Conservation (phyloP, 1,140 invertebrate species). For the Cyphomyrmex costatus region DNA sequence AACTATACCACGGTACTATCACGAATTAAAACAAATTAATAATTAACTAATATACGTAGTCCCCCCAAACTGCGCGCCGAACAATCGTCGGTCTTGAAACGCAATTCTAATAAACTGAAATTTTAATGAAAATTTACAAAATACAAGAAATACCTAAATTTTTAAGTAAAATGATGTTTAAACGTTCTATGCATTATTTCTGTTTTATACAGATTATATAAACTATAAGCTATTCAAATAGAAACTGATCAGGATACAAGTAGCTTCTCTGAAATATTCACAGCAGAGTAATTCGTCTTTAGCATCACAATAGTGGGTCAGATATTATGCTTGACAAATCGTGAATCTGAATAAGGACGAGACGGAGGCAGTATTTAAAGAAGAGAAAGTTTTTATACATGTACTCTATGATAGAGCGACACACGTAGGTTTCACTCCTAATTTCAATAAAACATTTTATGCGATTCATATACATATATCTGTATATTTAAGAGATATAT, state of each 20-base stretch:
- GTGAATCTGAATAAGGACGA: conserved; percentile 31
- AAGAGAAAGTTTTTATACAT: conserved; percentile 53
- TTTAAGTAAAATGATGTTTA: not conserved
- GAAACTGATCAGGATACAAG: not conserved
- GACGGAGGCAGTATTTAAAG: conserved; percentile 25
- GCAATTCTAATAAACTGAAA: no score
- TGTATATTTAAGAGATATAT: not conserved
- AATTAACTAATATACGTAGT: no score
- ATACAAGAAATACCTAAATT: not conserved
- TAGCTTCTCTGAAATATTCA: not conserved
- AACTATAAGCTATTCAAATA: not conserved
- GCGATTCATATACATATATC: not conserved
- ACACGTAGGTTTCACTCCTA: conserved; percentile 39
- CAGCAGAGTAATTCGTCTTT: not conserved
- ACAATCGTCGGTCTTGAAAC: no score
- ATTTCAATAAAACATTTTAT: conserved; percentile 28
- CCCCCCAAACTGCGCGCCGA: no score
- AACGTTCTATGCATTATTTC: not conserved
- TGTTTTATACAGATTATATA: not conserved
- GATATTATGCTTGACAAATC: conserved; percentile 19
- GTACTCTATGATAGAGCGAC: not conserved
- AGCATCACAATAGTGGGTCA: conserved; percentile 22
- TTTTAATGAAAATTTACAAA: no score
- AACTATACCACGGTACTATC: no score
- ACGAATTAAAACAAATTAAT: no score